Evolutionary conservation across 2,888 invertebrate species (phyloP).

Genomic region (Zaprionus lineosus): DNA sequence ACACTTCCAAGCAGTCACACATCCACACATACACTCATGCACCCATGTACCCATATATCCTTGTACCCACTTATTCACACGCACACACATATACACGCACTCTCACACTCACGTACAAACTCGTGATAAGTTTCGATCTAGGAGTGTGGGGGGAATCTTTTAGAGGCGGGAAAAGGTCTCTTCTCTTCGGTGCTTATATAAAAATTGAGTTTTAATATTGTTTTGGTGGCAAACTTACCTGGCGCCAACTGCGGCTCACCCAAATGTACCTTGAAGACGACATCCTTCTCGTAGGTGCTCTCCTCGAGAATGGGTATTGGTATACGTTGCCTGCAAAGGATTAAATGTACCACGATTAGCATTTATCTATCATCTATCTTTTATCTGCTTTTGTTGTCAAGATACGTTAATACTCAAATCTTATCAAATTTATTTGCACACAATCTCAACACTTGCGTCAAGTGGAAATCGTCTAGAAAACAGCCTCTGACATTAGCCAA

Average conservation of each 20-base stretch:
- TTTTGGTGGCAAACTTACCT: slow-evolving; percentile 85
- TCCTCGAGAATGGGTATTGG: slow-evolving; percentile 95
- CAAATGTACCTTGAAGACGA: slow-evolving; percentile 95
- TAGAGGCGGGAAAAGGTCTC: not conserved
- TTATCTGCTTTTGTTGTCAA: too few relatives aligned
- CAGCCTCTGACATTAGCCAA: slow-evolving; percentile 22
- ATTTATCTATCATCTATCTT: too few relatives aligned
- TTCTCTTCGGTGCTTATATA: slow-evolving; percentile 33
- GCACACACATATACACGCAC: not conserved
- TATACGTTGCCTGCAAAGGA: slow-evolving; percentile 90
- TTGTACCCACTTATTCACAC: too few relatives aligned
- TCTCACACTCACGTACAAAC: not conserved
- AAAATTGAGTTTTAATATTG: slow-evolving; percentile 37
- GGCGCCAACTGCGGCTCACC: slow-evolving; percentile 94
- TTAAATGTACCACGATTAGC: slow-evolving; percentile 26
- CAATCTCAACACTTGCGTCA: not conserved
- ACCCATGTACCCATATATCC: too few relatives aligned
- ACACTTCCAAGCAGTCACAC: slow-evolving; percentile 1
- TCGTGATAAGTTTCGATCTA: not conserved
- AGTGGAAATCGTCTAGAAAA: slow-evolving; percentile 5
- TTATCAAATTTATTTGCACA: not conserved
- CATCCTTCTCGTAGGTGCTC: slow-evolving; percentile 98
- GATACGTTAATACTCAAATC: too few relatives aligned
- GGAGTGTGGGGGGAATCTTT: not conserved
- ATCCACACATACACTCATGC: not conserved